phyloP scores from a whole-genome alignment of 2,888 invertebrate genomes.

The Nemoura dubitans region DNA sequence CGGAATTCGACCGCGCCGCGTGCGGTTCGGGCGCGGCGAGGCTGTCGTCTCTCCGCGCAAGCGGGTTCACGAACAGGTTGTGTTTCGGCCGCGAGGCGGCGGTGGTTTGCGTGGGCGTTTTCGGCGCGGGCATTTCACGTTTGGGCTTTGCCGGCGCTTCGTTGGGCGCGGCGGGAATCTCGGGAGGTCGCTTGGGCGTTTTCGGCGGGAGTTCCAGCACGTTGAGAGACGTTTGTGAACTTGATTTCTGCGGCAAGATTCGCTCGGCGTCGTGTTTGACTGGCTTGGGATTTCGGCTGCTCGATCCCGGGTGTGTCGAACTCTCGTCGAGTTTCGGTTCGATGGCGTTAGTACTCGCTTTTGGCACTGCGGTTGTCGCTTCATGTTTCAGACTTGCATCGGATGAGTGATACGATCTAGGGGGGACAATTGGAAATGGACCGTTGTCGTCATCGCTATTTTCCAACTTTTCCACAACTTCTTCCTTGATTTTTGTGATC shows the following conservation, averaged over 20 bases:
- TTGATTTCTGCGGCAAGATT: not conserved
- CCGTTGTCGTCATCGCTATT: constrained; percentile 61
- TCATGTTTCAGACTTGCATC: not conserved
- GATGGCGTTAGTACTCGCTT: constrained; percentile 58
- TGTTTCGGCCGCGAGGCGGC: not conserved
- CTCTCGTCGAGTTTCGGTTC: not conserved
- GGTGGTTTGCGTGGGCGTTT: not conserved
- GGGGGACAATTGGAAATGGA: constrained; percentile 67
- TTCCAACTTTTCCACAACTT: constrained; percentile 53
- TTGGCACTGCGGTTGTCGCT: not conserved
- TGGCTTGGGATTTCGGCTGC: not conserved
- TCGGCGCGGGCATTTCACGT: not conserved
- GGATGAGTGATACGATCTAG: constrained; percentile 70
- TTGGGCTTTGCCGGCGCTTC: not conserved
- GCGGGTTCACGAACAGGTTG: not conserved
- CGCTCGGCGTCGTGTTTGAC: not conserved
- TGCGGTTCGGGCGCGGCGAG: not conserved
- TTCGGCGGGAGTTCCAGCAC: not conserved
- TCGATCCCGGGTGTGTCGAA: not conserved
- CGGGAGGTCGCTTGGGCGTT: not conserved
- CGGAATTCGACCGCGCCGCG: not conserved
- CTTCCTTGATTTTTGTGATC: constrained; percentile 57
- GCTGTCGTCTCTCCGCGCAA: not conserved
- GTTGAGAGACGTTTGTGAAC: not conserved
- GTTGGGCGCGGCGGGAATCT: not conserved